phyloP scores from a whole-genome alignment of 2,113 vertebrate genomes.

The Terrapene triunguis region DNA sequence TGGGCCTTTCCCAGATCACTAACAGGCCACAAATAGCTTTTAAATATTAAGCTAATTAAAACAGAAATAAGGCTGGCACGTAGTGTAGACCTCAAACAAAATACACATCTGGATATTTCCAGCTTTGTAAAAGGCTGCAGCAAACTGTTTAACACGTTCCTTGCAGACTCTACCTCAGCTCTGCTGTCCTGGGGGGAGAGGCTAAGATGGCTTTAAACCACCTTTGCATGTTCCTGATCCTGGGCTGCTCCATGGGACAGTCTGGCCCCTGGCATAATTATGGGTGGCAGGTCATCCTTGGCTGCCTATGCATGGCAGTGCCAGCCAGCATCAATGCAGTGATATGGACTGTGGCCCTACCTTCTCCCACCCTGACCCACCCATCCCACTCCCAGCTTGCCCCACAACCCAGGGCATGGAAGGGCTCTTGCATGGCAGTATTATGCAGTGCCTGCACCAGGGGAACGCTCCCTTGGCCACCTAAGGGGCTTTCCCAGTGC shows the following conservation, averaged over 20 bases:
- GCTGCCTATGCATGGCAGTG: rapidly evolving
- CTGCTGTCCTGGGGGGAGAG: neutral
- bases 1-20: slow-evolving; percentile 54
- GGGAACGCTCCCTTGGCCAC: neutral
- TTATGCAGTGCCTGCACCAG: neutral
- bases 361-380: neutral
- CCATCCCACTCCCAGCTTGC: neutral
- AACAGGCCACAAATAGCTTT: slow-evolving; percentile 58
- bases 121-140: slow-evolving; percentile 7
- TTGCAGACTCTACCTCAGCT: neutral
- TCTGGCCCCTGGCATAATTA: neutral
- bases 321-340: rapidly evolving
- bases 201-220: neutral
- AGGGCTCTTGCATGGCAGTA: neutral
- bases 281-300: neutral
- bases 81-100: slow-evolving; percentile 42
- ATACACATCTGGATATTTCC: slow-evolving; percentile 36
- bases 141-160: neutral
- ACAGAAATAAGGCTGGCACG: slow-evolving; percentile 49
- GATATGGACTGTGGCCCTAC: neutral
- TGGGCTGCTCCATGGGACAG: neutral
- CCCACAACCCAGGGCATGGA: rapidly evolving
- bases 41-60: slow-evolving; percentile 67
- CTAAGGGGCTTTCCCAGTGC: neutral
- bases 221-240: neutral